Conservation (phyloP, 2,113 vertebrate genomes). For the Chelonoidis abingdonii region DNA sequence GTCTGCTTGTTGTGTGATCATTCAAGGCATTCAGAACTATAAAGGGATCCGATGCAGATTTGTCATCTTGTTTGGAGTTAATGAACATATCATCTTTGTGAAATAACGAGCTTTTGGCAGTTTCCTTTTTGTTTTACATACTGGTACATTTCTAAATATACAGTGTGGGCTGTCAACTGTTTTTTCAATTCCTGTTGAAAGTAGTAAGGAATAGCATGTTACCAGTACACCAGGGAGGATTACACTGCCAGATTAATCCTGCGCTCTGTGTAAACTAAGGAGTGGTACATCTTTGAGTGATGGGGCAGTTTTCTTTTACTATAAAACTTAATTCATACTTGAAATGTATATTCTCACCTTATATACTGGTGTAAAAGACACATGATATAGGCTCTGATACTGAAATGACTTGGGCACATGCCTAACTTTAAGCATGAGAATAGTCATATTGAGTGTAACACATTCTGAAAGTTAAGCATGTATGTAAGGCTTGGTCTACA, state of each 20-base stretch:
- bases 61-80: not conserved
- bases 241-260: not conserved
- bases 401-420: not conserved
- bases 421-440: not conserved
- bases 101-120: not conserved
- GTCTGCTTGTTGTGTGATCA: not conserved
- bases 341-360: not conserved
- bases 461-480: not conserved
- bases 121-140: not conserved
- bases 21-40: not conserved
- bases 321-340: not conserved
- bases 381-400: not conserved
- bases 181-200: not conserved
- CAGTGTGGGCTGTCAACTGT: not conserved
- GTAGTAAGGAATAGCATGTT: not conserved
- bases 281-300: not conserved
- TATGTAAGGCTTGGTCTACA: not conserved
- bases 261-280: not conserved
- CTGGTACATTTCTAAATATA: not conserved
- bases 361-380: not conserved
- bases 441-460: not conserved
- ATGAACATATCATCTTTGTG: not conserved
- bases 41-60: not conserved
- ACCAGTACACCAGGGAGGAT: not conserved
- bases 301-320: not conserved